Evolutionary conservation across 2,888 invertebrate species (phyloP).

Genomic region (Dermolepida albohirtum): DNA sequence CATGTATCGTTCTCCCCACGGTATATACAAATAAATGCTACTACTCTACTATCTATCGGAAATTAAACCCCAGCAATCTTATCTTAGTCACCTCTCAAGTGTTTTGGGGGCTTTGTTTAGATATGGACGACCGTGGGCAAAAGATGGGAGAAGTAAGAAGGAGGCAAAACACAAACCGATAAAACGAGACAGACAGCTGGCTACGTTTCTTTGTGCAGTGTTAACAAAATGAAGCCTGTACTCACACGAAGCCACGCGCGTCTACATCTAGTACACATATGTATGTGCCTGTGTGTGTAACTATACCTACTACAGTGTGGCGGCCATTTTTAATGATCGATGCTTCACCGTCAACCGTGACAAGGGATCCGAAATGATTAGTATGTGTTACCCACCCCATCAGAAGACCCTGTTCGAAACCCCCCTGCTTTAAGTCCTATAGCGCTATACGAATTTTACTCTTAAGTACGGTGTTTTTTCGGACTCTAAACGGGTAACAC

Average conservation of each 20-base stretch:
- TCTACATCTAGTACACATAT: slow-evolving; percentile 1
- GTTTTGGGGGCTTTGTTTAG: slow-evolving; percentile 32
- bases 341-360: slow-evolving; percentile 56
- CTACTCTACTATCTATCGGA: slow-evolving; percentile 22
- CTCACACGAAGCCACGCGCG: background rate
- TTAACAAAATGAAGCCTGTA: slow-evolving; percentile 53
- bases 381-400: slow-evolving; percentile 56
- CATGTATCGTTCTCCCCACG: too few relatives aligned
- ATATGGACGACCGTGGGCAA: slow-evolving; percentile 20
- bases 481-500: slow-evolving; percentile 40
- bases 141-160: slow-evolving; percentile 18
- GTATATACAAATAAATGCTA: slow-evolving; percentile 14
- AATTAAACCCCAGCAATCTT: slow-evolving; percentile 30
- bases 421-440: slow-evolving; percentile 44
- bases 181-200: slow-evolving; percentile 30
- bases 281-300: slow-evolving; percentile 43
- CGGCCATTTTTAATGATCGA: slow-evolving; percentile 59
- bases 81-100: slow-evolving; percentile 36
- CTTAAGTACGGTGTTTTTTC: slow-evolving; percentile 47
- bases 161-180: slow-evolving; percentile 18
- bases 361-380: slow-evolving; percentile 60
- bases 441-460: slow-evolving; percentile 49
- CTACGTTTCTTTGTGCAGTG: slow-evolving; percentile 45
- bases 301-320: slow-evolving; percentile 28
- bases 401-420: slow-evolving; percentile 47